Percentiles rank a stretch among this genome's conserved stretches.
Conservation (phyloP, 1,140 invertebrate genomes). For the Linepithema humile region DNA sequence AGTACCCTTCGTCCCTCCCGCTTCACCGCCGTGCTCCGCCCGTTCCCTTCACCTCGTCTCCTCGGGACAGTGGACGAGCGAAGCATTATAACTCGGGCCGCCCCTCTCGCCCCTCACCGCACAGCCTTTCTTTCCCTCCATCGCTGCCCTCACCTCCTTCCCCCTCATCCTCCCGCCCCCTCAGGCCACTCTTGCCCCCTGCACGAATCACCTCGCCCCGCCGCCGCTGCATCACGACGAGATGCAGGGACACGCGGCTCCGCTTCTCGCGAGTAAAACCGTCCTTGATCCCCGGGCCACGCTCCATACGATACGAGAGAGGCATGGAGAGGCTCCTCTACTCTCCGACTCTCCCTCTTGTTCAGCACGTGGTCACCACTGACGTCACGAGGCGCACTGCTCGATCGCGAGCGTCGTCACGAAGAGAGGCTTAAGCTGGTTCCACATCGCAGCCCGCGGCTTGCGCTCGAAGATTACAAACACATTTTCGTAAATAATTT, state of each 20-base stretch:
- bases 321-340: constrained; percentile 68
- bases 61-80: constrained; percentile 71
- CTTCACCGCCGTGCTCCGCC: background rate
- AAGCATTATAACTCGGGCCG: constrained; percentile 73
- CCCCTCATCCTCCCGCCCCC: constrained; percentile 44
- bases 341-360: constrained; percentile 73
- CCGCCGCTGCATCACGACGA: constrained; percentile 62
- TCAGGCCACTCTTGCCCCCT: constrained; percentile 51
- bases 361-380: constrained; percentile 80
- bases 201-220: constrained; percentile 28
- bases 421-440: constrained; percentile 62
- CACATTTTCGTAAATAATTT: background rate
- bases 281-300: constrained; percentile 83
- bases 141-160: constrained; percentile 35
- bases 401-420: constrained; percentile 61
- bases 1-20: constrained; percentile 14
- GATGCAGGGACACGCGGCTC: constrained; percentile 72
- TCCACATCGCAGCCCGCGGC: constrained; percentile 24
- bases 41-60: constrained; percentile 32
- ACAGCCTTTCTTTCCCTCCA: constrained; percentile 55
- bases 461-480: background rate
- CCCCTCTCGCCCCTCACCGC: constrained; percentile 27
- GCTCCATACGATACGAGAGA: constrained; percentile 77
- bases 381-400: constrained; percentile 76
- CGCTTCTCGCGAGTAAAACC: constrained; percentile 81